phyloP scores from a whole-genome alignment of 2,888 invertebrate species.

The Ctena decussata region DNA sequence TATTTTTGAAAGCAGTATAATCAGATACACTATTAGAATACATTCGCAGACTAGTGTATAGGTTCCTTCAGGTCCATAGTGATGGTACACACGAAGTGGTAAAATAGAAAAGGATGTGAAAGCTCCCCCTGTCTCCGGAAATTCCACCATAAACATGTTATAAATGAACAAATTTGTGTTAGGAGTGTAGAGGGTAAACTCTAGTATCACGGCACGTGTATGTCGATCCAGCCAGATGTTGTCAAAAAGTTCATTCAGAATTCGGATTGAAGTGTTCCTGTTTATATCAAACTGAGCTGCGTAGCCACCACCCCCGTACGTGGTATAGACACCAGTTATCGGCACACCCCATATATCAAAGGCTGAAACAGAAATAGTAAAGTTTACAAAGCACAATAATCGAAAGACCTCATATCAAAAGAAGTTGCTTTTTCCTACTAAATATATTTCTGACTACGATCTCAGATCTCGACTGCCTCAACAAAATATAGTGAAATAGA shows the following conservation, averaged over 20 bases:
- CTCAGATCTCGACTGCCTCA: too few relatives aligned
- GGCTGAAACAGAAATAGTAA: conserved; percentile 54
- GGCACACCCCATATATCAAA: conserved; percentile 71
- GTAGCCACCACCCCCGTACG: conserved; percentile 79
- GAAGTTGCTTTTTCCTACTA: too few relatives aligned
- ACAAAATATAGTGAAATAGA: too few relatives aligned
- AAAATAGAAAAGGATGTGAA: conserved; percentile 51
- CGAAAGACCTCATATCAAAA: too few relatives aligned
- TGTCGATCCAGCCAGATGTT: conserved; percentile 77
- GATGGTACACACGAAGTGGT: conserved; percentile 53
- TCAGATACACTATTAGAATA: conserved; percentile 54
- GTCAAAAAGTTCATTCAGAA: conserved; percentile 64
- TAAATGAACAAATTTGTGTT: conserved; percentile 78
- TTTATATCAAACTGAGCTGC: conserved; percentile 74
- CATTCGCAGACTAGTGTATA: conserved; percentile 61
- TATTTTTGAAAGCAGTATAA: conserved; percentile 47
- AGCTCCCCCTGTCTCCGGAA: conserved; percentile 62
- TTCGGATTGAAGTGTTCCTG: conserved; percentile 60
- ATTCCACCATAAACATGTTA: conserved; percentile 70
- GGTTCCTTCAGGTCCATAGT: conserved; percentile 56
- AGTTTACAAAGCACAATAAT: too few relatives aligned
- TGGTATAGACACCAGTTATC: conserved; percentile 63
- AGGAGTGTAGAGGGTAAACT: conserved; percentile 79
- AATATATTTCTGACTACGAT: too few relatives aligned
- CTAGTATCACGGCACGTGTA: conserved; percentile 78